Conservation (phyloP, 2,113 vertebrate species). For the Chaetodon trifascialis region DNA sequence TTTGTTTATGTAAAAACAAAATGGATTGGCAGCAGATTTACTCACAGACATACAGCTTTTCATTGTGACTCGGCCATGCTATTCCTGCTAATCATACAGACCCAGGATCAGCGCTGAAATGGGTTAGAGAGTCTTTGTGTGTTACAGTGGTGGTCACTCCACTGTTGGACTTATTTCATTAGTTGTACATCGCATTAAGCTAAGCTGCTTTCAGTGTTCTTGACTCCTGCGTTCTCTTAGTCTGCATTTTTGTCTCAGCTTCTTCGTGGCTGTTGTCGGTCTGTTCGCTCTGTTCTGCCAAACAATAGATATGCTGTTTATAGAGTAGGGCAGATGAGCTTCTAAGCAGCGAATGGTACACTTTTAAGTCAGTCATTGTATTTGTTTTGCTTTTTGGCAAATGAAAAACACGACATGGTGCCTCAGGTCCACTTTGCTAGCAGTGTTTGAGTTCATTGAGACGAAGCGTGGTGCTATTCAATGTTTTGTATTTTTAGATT, state of each 20-base stretch:
- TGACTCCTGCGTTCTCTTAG: constrained; percentile 48
- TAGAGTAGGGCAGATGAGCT: background rate
- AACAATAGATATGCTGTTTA: background rate
- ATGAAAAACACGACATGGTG: background rate
- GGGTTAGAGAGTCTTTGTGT: constrained; percentile 7
- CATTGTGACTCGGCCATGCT: background rate
- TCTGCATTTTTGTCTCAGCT: constrained; percentile 40
- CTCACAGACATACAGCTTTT: background rate
- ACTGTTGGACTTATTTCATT: constrained; percentile 44
- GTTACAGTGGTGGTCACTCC: constrained; percentile 27
- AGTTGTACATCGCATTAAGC: constrained; percentile 41
- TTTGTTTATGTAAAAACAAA: background rate
- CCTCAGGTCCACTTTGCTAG: background rate
- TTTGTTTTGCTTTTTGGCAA: background rate
- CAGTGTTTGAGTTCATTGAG: constrained; percentile 14
- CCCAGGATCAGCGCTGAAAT: constrained; percentile 14
- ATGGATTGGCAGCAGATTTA: too few relatives aligned
- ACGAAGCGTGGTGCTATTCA: background rate
- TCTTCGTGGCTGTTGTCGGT: constrained; percentile 18
- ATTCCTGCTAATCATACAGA: constrained; percentile 18
- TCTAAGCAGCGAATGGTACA: background rate
- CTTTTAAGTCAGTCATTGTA: background rate
- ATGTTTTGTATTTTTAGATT: constrained; percentile 39
- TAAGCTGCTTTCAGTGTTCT: constrained; percentile 58
- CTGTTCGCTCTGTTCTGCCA: constrained; percentile 7